Evolutionary conservation across 2,888 invertebrate species (phyloP).

Genomic region (Pogonocherus hispidulus): DNA sequence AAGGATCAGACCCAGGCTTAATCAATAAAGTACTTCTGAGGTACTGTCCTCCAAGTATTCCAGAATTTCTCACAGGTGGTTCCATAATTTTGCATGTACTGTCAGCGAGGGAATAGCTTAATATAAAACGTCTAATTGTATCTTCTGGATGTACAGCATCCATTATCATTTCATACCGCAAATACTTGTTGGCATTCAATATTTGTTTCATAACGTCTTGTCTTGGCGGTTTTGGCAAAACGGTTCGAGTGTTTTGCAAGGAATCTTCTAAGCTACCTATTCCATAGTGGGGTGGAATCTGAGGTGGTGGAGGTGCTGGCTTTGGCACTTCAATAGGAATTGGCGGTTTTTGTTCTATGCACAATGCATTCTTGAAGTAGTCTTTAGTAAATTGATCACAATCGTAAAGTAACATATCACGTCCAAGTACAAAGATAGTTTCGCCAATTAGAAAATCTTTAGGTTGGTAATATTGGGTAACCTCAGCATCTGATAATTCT

Average conservation of each 20-base stretch:
- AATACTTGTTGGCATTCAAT: constrained; percentile 77
- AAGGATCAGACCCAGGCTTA: constrained; percentile 78
- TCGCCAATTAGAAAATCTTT: constrained; percentile 83
- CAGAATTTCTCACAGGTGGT: constrained; percentile 80
- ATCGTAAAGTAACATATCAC: constrained; percentile 82
- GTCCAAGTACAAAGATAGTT: constrained; percentile 78
- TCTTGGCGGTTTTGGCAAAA: constrained; percentile 80
- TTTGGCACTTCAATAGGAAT: constrained; percentile 60
- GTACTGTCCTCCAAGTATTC: constrained; percentile 83
- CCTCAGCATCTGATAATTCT: constrained; percentile 80
- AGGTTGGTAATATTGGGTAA: constrained; percentile 83
- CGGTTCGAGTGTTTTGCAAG: constrained; percentile 78
- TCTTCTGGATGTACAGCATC: constrained; percentile 87
- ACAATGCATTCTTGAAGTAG: constrained; percentile 73
- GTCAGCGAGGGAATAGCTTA: constrained; percentile 83
- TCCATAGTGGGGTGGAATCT: constrained; percentile 79
- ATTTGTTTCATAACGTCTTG: constrained; percentile 83
- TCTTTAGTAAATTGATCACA: constrained; percentile 84
- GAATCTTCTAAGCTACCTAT: constrained; percentile 86
- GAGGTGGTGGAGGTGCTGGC: constrained; percentile 54
- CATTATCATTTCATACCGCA: constrained; percentile 77
- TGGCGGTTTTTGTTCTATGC: constrained; percentile 67
- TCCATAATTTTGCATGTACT: constrained; percentile 84
- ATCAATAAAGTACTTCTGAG: constrained; percentile 76
- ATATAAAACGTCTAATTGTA: constrained; percentile 79